phyloP scores from a whole-genome alignment of 2,113 vertebrate species.

The Bubalus kerabau region DNA sequence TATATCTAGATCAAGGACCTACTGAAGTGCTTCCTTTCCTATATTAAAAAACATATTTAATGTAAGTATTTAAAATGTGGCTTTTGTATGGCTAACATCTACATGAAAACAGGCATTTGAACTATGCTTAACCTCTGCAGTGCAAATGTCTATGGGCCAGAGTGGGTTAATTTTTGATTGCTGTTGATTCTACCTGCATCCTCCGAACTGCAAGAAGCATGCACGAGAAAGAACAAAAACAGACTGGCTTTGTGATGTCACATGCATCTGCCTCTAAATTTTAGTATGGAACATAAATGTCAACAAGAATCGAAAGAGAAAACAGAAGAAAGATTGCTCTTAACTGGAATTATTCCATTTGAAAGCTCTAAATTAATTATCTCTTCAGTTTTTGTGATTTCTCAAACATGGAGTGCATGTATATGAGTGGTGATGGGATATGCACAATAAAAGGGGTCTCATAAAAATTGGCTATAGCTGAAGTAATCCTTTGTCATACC shows the following conservation, averaged over 20 bases:
- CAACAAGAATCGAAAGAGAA: constrained; percentile 36
- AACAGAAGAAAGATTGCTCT: constrained; percentile 8
- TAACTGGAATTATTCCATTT: neutral
- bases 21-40: constrained; percentile 9
- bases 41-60: neutral
- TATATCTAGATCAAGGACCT: neutral
- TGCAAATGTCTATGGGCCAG: neutral
- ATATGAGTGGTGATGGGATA: neutral
- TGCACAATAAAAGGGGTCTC: neutral
- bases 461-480: neutral
- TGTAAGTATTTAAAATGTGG: neutral
- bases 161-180: constrained; percentile 60
- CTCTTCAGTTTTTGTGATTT: neutral
- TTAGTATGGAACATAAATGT: constrained; percentile 18
- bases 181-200: constrained; percentile 38
- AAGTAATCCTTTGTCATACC: neutral
- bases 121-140: neutral
- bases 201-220: neutral
- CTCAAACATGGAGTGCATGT: neutral
- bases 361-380: constrained; percentile 26
- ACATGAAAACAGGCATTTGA: neutral
- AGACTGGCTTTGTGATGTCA: constrained; percentile 51
- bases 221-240: constrained; percentile 55
- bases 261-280: constrained; percentile 35
- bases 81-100: neutral